Evolutionary conservation across 2,888 invertebrate genomes (phyloP).

Genomic region (Macaria liturata): DNA sequence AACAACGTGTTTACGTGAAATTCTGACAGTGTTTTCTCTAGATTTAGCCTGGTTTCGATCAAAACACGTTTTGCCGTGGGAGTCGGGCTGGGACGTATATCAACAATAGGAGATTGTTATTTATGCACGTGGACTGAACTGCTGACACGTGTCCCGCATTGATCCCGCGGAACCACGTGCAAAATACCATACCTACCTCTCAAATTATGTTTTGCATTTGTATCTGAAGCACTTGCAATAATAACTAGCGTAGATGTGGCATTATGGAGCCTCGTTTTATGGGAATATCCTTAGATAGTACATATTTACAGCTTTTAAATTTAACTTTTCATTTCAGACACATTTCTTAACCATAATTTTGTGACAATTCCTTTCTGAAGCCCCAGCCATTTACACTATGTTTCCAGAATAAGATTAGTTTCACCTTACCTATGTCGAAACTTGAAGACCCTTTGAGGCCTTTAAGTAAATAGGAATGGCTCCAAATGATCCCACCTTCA

Average conservation of each 20-base stretch:
- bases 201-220: slow-evolving; percentile 1
- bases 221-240: neutral
- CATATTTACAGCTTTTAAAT: no score
- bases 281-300: no score
- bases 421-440: no score
- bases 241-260: no score
- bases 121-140: slow-evolving; percentile 44
- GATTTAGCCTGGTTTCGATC: slow-evolving; percentile 26
- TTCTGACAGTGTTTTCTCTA: slow-evolving; percentile 23
- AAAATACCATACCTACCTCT: slow-evolving; percentile 7
- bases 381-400: no score
- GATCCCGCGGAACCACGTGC: slow-evolving; percentile 32
- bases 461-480: slow-evolving; percentile 1
- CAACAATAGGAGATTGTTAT: slow-evolving; percentile 47
- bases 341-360: no score
- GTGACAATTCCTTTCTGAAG: no score
- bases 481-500: slow-evolving; percentile 15
- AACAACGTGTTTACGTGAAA: slow-evolving; percentile 24
- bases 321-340: no score
- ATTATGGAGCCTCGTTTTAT: no score
- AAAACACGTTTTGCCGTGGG: slow-evolving; percentile 43
- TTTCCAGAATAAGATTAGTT: no score
- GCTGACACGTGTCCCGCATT: slow-evolving; percentile 45
- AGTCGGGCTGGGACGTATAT: slow-evolving; percentile 35
- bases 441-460: no score